Evolutionary conservation across 2,888 invertebrate species (phyloP), one percentile per base, ranked within the genome.

Genomic region (Agonopterix alstromeriana): DNA sequence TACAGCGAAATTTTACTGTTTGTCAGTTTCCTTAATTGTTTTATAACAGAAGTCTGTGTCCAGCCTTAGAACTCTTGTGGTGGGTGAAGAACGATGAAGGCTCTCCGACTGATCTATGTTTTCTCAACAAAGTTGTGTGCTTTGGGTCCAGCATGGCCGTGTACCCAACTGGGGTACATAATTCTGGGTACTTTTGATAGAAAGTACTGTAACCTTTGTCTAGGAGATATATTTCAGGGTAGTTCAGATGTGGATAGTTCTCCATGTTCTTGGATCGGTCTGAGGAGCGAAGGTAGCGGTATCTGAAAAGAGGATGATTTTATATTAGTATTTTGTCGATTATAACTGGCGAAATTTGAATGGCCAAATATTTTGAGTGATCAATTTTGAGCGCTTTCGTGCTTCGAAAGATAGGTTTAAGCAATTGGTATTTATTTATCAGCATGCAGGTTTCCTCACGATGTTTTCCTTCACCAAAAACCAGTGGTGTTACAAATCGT

Each of bases 161-260:
- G 78, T 98, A 92, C 64, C 78, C 94, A 84, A 71, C 89, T 92
- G 90, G 92, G 68, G 96, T 95, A 57, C 87, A 87, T 45, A 95
- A 83, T 0, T 90, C 85, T 17, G 92, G 83, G 67, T 93, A 92
- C 0, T 89, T 81, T 58, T 92, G 90, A 77, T 91, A 97, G 87
- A 99, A 98, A 35, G 75, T 65, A 1, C 76, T 54, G 67, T 87
- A 88, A 0, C 87, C 87, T 8, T 97, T 97, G 68, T 97, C 95
- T 17, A 99, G 90, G 1, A 99, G 88, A 81, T 99, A 99, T 2
- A 98, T 88, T 79, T 99, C 99, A 0, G 98, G 98, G 87, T 95
- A 97, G 70, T 94, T 90, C 0, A 99, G 89, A 0, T 91, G 86
- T 0, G 99, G 99, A 80, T 98, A 98, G 53, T 90, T 90, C 47